phyloP scores from a whole-genome alignment of 1,140 invertebrate species.

The Bombus pyrosoma region DNA sequence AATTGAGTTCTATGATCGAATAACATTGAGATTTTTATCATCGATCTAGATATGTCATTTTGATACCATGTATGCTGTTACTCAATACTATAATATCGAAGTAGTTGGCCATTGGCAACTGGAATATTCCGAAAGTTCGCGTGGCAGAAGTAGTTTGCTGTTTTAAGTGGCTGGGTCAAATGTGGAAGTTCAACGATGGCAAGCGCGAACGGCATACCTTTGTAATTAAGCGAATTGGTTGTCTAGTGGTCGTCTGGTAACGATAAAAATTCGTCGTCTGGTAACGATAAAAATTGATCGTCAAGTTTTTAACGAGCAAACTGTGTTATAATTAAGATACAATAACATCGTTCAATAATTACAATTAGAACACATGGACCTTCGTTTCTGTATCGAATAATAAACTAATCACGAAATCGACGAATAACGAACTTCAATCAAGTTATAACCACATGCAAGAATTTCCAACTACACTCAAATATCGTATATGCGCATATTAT shows the following conservation, averaged over 20 bases:
- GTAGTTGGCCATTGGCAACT: background rate
- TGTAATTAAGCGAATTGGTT: slow-evolving; percentile 28
- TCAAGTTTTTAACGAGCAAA: background rate
- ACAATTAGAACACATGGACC: too few relatives aligned
- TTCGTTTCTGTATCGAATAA: background rate
- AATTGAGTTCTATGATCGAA: background rate
- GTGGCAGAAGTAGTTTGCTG: slow-evolving; percentile 5
- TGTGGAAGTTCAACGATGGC: slow-evolving; percentile 15
- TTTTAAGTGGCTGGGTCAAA: slow-evolving; percentile 20
- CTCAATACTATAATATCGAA: background rate
- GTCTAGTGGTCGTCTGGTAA: background rate
- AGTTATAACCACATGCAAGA: too few relatives aligned
- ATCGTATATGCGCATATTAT: too few relatives aligned
- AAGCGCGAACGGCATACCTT: slow-evolving; percentile 19
- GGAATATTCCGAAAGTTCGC: slow-evolving; percentile 28
- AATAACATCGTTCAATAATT: background rate
- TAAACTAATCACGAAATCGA: background rate
- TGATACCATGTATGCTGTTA: background rate
- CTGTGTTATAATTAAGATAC: too few relatives aligned
- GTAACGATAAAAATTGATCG: background rate
- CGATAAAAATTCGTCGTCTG: slow-evolving; percentile 5
- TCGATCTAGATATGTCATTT: background rate
- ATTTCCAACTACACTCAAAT: too few relatives aligned
- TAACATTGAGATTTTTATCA: background rate
- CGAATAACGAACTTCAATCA: background rate